phyloP scores from a whole-genome alignment of 2,797 vertebrate genomes.

The Mormyrus proboscirostris region DNA sequence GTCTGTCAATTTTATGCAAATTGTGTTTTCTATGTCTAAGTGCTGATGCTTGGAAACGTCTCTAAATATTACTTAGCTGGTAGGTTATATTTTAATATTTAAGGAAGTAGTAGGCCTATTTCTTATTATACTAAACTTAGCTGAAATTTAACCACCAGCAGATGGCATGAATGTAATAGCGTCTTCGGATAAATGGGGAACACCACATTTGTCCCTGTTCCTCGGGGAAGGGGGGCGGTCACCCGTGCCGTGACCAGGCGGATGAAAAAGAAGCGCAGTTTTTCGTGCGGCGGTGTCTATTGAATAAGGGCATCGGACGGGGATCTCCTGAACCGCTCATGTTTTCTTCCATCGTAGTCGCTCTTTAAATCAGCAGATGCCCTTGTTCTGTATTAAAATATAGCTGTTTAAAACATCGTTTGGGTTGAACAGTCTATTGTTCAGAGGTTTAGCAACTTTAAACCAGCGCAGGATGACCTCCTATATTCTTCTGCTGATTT shows the following conservation, averaged over 20 bases:
- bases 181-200: not conserved
- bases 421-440: not conserved
- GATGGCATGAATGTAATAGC: slow-evolving; percentile 14
- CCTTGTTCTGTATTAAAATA: not conserved
- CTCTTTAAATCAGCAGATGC: not conserved
- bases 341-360: not conserved
- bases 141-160: slow-evolving; percentile 11
- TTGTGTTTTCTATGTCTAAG: not conserved
- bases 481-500: not conserved
- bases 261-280: slow-evolving; percentile 27
- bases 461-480: slow-evolving; percentile 15
- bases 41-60: not conserved
- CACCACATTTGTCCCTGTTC: not conserved
- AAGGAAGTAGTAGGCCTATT: not conserved
- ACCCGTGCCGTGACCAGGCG: slow-evolving; percentile 51
- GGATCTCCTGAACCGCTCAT: not conserved
- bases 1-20: not conserved
- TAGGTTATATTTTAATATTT: not conserved
- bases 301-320: slow-evolving; percentile 26
- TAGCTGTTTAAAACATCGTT: not conserved
- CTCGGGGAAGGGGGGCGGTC: slow-evolving; percentile 48
- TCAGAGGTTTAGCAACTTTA: not conserved
- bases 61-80: not conserved
- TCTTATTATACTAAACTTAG: not conserved
- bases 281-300: slow-evolving; percentile 21